Evolutionary conservation across 2,888 invertebrate genomes (phyloP).

Genomic region (Chrysolina haemoptera): DNA sequence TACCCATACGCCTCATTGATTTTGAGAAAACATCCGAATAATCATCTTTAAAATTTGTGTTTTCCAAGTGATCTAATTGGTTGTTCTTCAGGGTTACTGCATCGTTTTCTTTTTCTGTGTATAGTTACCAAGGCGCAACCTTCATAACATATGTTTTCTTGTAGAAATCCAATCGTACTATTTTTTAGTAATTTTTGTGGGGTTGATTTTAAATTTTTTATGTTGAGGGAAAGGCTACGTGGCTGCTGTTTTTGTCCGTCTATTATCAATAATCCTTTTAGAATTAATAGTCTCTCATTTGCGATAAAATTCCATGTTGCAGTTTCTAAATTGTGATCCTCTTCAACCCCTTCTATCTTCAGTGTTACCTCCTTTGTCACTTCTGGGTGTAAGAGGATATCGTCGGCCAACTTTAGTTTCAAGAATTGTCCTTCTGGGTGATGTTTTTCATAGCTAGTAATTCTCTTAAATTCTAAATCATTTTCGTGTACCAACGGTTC

Average conservation of each 20-base stretch:
- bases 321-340: neutral
- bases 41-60: conserved; percentile 16
- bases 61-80: conserved; percentile 11
- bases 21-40: conserved; percentile 42
- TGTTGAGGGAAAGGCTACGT: neutral
- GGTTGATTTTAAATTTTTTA: neutral
- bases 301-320: neutral
- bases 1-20: conserved; percentile 38
- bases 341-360: neutral
- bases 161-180: neutral
- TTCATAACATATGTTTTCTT: neutral
- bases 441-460: neutral
- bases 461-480: conserved; percentile 11
- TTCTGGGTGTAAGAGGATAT: neutral
- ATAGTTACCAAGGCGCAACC: neutral
- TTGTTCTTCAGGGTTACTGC: conserved; percentile 17
- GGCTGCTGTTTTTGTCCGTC: neutral
- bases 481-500: neutral
- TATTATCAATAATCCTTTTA: conserved; percentile 5
- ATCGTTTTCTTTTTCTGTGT: conserved; percentile 1
- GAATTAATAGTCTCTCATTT: conserved; percentile 12
- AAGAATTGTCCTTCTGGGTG: neutral
- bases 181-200: conserved; percentile 1
- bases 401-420: conserved; percentile 4
- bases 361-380: neutral